phyloP scores from a whole-genome alignment of 2,888 invertebrate species.

The Idaea biselata region DNA sequence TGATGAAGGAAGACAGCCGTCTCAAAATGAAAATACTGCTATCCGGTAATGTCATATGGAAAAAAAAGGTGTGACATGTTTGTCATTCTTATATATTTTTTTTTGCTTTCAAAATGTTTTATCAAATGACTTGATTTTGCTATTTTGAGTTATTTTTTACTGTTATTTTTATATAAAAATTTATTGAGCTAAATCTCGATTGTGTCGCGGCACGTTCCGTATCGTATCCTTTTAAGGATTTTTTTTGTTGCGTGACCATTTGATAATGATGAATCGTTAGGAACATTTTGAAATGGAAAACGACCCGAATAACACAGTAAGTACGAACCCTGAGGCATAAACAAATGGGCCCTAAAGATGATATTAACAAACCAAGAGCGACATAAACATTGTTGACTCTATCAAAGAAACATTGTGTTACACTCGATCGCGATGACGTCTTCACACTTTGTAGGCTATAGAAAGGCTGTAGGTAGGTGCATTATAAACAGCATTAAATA shows the following conservation, averaged over 20 bases:
- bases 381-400: background rate
- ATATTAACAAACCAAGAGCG: background rate
- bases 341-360: background rate
- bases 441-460: background rate
- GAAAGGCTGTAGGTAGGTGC: background rate
- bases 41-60: slow-evolving; percentile 76
- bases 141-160: slow-evolving; percentile 74
- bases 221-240: slow-evolving; percentile 49
- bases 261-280: slow-evolving; percentile 73
- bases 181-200: slow-evolving; percentile 74
- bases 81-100: slow-evolving; percentile 76
- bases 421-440: background rate
- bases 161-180: slow-evolving; percentile 72
- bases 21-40: slow-evolving; percentile 76
- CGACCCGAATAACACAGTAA: slow-evolving; percentile 78
- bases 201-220: slow-evolving; percentile 65
- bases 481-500: background rate
- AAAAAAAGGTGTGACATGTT: slow-evolving; percentile 79
- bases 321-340: slow-evolving; percentile 38
- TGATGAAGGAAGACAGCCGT: slow-evolving; percentile 59
- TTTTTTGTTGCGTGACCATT: slow-evolving; percentile 67
- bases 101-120: slow-evolving; percentile 81
- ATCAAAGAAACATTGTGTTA: background rate
- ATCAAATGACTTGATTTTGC: slow-evolving; percentile 78
- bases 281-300: slow-evolving; percentile 71